Base-by-base conservation (phyloP, 2,888 invertebrate species). In the Mythimna lalbum region DNA sequence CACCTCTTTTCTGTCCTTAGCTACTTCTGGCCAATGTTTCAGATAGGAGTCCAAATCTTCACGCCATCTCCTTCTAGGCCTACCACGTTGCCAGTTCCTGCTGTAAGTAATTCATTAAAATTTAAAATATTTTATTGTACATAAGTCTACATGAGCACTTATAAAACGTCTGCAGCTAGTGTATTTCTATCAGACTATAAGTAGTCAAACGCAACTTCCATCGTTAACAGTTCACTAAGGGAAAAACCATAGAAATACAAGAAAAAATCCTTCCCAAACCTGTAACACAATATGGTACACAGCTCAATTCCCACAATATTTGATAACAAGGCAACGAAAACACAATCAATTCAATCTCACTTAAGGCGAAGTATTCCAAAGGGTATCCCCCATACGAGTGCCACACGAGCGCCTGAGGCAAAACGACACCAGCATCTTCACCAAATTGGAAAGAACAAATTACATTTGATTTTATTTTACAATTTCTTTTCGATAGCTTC, bases 401-500 rank as follows among this genome's bases (percentile, higher is more conserved):
- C 63, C 57, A 57, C 52, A 75, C 74, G 61, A 70, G 62, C 59
- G 84, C 86, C 80, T 49, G 31, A 27, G 75, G 86, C 83, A 59
- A 63, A 53, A 81, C 74, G 67, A 74, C 76, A 81, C 70, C 73
- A 39, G 43, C 69, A 73, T 76, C 70, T 80, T 77, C 60, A 81
- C 81, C 91, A 91, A 94, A 94, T 93, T 93, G 94, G 90, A 93
- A 89, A 89, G 88, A 89, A 93, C 89, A 91, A 93, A 93, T 95
- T 91, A 93, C 91, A 90, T 94, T 93, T 93, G 94, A 95, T 95
- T 94, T 94, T 94, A 93, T 94, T 94, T 93, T 90, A 93, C 93
- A 93, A 94, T 94, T 94, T 91, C 91, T 93, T 94, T 93, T 90
- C 91, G 88, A 93, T 93, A 86, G 52, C 74, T 76, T 76, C 62